These are phyloP conservation scores for Lamellibrachia satsuma DNA, from an alignment of 2,888 invertebrate species.

Conservation along the genomic window DNA sequence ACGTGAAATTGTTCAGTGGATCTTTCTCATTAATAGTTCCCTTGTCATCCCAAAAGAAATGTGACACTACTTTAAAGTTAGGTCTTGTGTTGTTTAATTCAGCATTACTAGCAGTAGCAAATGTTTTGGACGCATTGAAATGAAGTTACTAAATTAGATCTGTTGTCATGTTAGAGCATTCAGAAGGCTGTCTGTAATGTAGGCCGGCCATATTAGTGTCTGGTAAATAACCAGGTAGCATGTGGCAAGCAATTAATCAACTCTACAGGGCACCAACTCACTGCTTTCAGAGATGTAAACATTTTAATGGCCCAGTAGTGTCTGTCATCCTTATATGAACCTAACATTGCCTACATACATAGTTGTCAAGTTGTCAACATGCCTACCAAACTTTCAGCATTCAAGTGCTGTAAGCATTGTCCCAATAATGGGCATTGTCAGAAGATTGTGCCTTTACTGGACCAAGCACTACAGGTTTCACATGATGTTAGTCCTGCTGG, in stretches of 20 bases:
- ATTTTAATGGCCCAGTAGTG: background rate
- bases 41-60: background rate
- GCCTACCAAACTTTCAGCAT: background rate
- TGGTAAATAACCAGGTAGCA: background rate
- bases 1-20: background rate
- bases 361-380: background rate
- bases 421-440: background rate
- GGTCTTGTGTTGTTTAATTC: background rate
- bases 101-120: no score
- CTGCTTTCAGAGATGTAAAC: background rate
- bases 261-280: background rate
- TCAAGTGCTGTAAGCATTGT: background rate
- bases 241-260: background rate
- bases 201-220: background rate
- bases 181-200: background rate
- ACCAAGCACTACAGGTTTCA: background rate
- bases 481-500: background rate
- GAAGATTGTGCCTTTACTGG: background rate
- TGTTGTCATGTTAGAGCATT: background rate
- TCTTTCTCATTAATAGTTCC: background rate
- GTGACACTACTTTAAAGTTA: background rate
- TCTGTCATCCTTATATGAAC: background rate
- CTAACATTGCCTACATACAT: background rate
- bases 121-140: no score
- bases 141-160: background rate